phyloP scores from a whole-genome alignment of 37 sponge, comb jelly and placozoan species.

The Cliona cf. orientalis region DNA sequence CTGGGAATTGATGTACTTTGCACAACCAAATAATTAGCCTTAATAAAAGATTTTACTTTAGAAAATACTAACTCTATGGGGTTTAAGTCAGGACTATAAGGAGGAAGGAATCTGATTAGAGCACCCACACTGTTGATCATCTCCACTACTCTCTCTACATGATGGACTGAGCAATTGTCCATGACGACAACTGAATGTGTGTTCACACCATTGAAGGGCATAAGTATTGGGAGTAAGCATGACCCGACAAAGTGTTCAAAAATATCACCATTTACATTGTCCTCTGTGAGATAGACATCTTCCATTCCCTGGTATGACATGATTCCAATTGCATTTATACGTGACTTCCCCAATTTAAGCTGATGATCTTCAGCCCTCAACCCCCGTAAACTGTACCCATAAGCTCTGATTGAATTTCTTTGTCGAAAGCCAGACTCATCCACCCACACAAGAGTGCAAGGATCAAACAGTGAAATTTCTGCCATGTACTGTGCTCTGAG shows the following conservation, averaged over 20 bases:
- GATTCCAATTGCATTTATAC: neutral
- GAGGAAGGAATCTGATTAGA: too few species aligned
- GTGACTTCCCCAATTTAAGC: neutral
- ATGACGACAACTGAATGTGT: too few species aligned
- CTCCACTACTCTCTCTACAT: too few species aligned
- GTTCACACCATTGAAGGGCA: too few species aligned
- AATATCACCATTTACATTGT: neutral
- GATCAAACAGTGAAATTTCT: neutral
- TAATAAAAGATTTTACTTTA: too few species aligned
- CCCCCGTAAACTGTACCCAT: conserved; percentile 3
- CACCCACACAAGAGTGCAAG: too few species aligned
- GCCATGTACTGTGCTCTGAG: neutral
- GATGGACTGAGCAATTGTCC: too few species aligned
- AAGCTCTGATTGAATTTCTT: neutral
- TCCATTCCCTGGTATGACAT: neutral
- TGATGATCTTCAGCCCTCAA: neutral
- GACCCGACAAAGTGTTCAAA: neutral
- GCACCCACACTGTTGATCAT: too few species aligned
- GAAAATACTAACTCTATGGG: too few species aligned
- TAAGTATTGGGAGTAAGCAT: too few species aligned
- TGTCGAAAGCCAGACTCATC: neutral
- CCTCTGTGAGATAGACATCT: conserved; percentile 7
- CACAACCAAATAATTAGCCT: neutral
- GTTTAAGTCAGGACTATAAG: too few species aligned
- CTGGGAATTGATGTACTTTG: too few species aligned